Percentiles rank a stretch among this genome's conserved stretches.
These are phyloP conservation scores for Holcopasites calliopsidis DNA, from an alignment of 1,140 invertebrate genomes.

Conservation along the genomic window DNA sequence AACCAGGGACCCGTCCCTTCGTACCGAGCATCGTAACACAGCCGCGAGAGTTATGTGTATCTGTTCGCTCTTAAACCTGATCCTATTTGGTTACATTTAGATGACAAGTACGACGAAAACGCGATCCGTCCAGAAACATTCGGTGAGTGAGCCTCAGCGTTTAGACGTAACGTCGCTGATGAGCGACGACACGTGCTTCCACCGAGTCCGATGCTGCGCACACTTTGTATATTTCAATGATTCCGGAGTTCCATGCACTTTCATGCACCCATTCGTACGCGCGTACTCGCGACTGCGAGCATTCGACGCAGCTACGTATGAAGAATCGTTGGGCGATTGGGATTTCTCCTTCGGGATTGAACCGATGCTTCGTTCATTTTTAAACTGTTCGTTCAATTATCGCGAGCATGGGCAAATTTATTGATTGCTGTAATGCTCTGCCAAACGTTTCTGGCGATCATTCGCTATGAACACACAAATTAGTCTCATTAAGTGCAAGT, in stretches of 20 bases:
- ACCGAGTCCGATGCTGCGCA: slow-evolving; percentile 51
- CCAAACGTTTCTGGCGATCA: background rate
- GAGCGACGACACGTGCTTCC: slow-evolving; percentile 66
- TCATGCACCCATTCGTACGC: slow-evolving; percentile 45
- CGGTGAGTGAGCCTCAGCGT: slow-evolving; percentile 73
- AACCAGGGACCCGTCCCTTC: no score
- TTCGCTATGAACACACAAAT: background rate
- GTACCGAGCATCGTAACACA: no score
- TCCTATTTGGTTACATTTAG: slow-evolving; percentile 70
- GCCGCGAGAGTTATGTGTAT: background rate
- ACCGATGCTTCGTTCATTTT: background rate
- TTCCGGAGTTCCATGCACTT: slow-evolving; percentile 14
- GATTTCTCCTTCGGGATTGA: background rate
- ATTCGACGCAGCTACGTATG: background rate
- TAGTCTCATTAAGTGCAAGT: no score
- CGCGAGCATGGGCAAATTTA: no score
- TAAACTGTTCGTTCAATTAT: no score
- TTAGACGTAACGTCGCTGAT: slow-evolving; percentile 60
- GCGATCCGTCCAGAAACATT: slow-evolving; percentile 69
- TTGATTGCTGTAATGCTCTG: background rate
- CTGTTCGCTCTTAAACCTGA: slow-evolving; percentile 54
- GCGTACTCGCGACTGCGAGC: slow-evolving; percentile 20
- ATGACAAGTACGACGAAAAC: slow-evolving; percentile 74
- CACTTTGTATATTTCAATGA: slow-evolving; percentile 30
- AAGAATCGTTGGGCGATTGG: background rate